phyloP scores from a whole-genome alignment of 2,113 vertebrate genomes.

The Cyanocitta stelleri region DNA sequence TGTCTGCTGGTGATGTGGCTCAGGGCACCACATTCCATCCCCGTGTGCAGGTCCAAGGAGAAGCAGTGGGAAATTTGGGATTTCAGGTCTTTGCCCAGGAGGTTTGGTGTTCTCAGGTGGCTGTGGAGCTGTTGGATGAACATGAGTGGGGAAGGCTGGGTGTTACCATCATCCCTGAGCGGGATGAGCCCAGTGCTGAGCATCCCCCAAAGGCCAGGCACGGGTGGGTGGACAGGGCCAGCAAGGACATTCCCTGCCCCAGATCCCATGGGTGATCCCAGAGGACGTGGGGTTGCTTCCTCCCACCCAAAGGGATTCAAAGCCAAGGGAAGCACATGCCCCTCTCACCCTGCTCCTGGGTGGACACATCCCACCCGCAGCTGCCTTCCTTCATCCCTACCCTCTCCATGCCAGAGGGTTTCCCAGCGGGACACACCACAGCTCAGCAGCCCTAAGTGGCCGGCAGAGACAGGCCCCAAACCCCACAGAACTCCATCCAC shows the following conservation, averaged over 20 bases:
- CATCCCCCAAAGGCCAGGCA: neutral
- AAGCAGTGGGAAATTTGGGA: neutral
- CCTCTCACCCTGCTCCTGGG: neutral
- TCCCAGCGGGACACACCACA: fast-evolving
- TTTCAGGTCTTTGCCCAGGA: neutral
- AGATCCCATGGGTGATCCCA: neutral
- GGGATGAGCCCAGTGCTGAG: fast-evolving
- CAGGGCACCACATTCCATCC: neutral
- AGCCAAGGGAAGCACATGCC: neutral
- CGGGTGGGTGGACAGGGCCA: neutral
- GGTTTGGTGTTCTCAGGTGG: neutral
- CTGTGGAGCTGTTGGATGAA: neutral
- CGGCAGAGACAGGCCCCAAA: neutral
- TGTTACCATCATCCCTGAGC: fast-evolving
- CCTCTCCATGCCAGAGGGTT: neutral
- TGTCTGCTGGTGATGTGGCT: fast-evolving
- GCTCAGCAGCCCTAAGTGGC: fast-evolving
- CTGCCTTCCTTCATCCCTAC: neutral
- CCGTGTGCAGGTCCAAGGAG: neutral
- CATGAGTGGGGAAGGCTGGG: fast-evolving
- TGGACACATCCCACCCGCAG: neutral
- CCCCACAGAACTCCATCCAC: neutral
- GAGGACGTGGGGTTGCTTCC: neutral
- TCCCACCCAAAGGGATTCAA: neutral
- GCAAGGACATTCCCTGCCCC: fast-evolving